phyloP scores from a whole-genome alignment of 1,140 invertebrate genomes.

The Eumeta japonica region DNA sequence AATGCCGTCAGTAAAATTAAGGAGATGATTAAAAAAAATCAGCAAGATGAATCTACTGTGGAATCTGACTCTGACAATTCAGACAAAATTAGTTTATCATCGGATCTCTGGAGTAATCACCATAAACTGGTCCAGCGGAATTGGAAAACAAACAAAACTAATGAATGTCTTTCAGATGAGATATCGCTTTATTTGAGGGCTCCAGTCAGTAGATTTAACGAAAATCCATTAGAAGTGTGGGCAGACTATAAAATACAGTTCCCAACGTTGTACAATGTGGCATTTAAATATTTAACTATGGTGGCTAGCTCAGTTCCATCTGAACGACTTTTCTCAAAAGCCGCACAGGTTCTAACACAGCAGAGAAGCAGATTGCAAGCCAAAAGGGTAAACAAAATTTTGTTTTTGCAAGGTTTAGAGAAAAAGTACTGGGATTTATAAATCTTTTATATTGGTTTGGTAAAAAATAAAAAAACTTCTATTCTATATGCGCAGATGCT shows the following conservation, averaged over 20 bases:
- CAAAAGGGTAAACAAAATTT: too few species aligned
- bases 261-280: slow-evolving; percentile 9
- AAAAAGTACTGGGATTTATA: too few species aligned
- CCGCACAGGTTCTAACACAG: too few species aligned
- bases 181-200: slow-evolving; percentile 17
- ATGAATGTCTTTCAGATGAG: slow-evolving; percentile 16
- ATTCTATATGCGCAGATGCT: too few species aligned
- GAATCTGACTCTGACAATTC: not conserved
- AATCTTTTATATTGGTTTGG: too few species aligned
- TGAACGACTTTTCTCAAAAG: too few species aligned
- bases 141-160: slow-evolving; percentile 15
- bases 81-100: not conserved
- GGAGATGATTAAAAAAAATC: slow-evolving; percentile 5
- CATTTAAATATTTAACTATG: too few species aligned
- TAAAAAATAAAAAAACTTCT: too few species aligned
- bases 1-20: slow-evolving; percentile 10
- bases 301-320: too few species aligned
- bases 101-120: slow-evolving; percentile 16
- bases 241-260: slow-evolving; percentile 16
- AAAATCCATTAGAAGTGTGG: slow-evolving; percentile 23
- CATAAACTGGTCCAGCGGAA: slow-evolving; percentile 15
- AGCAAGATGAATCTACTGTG: slow-evolving; percentile 6
- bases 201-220: slow-evolving; percentile 14
- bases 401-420: too few species aligned
- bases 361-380: too few species aligned